Percentiles rank a stretch among this genome's conserved stretches.
phyloP scores from a whole-genome alignment of 2,888 invertebrate species.

The Cremastinae sp. region DNA sequence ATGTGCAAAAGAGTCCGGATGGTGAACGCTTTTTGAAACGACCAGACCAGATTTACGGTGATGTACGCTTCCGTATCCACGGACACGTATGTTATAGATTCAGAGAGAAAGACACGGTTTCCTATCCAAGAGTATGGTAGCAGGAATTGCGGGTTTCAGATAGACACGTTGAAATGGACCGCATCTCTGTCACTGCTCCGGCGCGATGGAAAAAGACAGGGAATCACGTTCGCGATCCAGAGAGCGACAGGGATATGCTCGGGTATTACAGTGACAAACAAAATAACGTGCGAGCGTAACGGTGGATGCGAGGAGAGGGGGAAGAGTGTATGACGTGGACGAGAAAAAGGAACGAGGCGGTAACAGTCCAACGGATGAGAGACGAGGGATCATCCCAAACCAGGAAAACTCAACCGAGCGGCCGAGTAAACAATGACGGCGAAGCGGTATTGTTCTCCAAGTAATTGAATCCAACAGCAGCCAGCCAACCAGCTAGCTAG shows the following conservation, averaged over 20 bases:
- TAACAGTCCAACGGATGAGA: slow-evolving; percentile 56
- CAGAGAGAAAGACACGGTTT: slow-evolving; percentile 36
- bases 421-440: slow-evolving; percentile 78
- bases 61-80: slow-evolving; percentile 42
- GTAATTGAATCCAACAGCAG: slow-evolving; percentile 77
- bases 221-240: slow-evolving; percentile 33
- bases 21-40: slow-evolving; percentile 42
- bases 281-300: slow-evolving; percentile 75
- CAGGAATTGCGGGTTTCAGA: slow-evolving; percentile 49
- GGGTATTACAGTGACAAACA: slow-evolving; percentile 76
- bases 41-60: slow-evolving; percentile 44
- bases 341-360: slow-evolving; percentile 50
- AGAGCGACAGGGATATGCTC: slow-evolving; percentile 43
- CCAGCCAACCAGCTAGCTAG: slow-evolving; percentile 50
- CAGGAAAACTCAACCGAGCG: slow-evolving; percentile 77
- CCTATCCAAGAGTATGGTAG: slow-evolving; percentile 31
- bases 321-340: slow-evolving; percentile 40
- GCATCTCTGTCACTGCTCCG: slow-evolving; percentile 37
- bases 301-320: slow-evolving; percentile 62
- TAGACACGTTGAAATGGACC: slow-evolving; percentile 55
- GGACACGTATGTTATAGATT: slow-evolving; percentile 29
- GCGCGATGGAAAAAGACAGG: slow-evolving; percentile 31
- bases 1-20: slow-evolving; percentile 48
- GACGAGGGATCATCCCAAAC: slow-evolving; percentile 67
- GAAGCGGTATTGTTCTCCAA: slow-evolving; percentile 78